These are phyloP conservation scores for Epinotia demarniana DNA, from an alignment of 2,888 invertebrate genomes.

Conservation along the genomic window DNA sequence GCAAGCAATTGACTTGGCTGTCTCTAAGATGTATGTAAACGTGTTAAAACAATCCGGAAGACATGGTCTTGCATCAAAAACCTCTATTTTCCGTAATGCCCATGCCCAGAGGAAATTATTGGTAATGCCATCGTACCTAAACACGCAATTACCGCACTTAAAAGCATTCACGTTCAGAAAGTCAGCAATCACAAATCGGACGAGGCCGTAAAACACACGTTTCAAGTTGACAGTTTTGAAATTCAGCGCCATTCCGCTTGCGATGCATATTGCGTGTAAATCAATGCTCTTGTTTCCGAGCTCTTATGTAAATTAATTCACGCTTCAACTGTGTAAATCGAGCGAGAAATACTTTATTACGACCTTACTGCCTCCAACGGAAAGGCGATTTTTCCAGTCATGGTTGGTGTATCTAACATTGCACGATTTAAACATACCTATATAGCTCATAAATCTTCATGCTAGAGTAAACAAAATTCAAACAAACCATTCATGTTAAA, in stretches of 20 bases:
- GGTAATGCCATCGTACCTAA: not conserved
- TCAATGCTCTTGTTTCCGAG: slow-evolving; percentile 52
- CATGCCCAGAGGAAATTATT: too few species aligned
- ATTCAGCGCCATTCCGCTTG: slow-evolving; percentile 42
- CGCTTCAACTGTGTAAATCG: slow-evolving; percentile 47
- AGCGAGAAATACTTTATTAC: not conserved
- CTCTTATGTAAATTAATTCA: slow-evolving; percentile 57
- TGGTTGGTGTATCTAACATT: not conserved
- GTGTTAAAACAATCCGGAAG: not conserved
- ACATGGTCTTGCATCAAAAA: not conserved
- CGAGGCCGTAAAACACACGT: slow-evolving; percentile 22
- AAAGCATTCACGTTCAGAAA: not conserved
- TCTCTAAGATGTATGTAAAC: not conserved
- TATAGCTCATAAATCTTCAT: slow-evolving; percentile 46
- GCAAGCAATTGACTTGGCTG: too few species aligned
- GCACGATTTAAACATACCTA: slow-evolving; percentile 30
- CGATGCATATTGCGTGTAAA: slow-evolving; percentile 54
- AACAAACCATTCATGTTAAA: slow-evolving; percentile 44
- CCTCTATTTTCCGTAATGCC: not conserved
- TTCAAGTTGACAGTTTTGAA: slow-evolving; percentile 49
- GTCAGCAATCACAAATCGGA: slow-evolving; percentile 7
- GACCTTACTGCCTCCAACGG: slow-evolving; percentile 8
- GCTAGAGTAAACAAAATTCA: slow-evolving; percentile 46
- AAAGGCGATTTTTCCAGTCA: slow-evolving; percentile 8
- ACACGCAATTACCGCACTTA: slow-evolving; percentile 10